phyloP scores from a whole-genome alignment of 2,888 invertebrate genomes.

The Tetragonisca angustula region DNA sequence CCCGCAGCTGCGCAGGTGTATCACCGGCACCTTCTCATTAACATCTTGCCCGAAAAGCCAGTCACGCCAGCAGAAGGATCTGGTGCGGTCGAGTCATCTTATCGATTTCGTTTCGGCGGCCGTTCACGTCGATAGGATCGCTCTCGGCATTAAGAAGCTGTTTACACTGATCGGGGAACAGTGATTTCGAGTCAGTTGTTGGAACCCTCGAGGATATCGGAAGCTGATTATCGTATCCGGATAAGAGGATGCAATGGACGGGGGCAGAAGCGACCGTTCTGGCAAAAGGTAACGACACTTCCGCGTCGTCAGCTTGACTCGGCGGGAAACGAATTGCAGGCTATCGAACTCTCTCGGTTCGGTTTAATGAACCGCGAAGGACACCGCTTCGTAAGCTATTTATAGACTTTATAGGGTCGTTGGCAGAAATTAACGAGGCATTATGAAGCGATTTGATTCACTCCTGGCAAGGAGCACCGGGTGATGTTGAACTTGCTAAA shows the following conservation, averaged over 20 bases:
- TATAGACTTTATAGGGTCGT: constrained; percentile 22
- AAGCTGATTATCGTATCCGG: constrained; percentile 46
- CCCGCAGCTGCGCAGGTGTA: constrained; percentile 80
- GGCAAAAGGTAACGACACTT: constrained; percentile 77
- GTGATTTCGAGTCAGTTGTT: background rate
- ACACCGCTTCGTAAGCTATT: constrained; percentile 28
- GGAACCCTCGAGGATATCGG: constrained; percentile 11
- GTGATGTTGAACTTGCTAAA: background rate
- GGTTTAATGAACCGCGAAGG: constrained; percentile 52
- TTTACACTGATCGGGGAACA: background rate
- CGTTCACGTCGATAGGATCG: background rate
- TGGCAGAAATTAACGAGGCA: background rate
- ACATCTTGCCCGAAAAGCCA: constrained; percentile 76
- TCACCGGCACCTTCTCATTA: constrained; percentile 76
- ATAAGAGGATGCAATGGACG: constrained; percentile 81
- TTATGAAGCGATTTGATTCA: background rate
- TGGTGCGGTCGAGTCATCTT: constrained; percentile 60
- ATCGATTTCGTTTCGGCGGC: constrained; percentile 27
- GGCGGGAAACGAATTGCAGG: constrained; percentile 47
- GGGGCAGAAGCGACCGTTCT: constrained; percentile 79
- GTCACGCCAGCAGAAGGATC: constrained; percentile 74
- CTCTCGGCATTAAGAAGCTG: constrained; percentile 7
- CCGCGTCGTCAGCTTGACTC: constrained; percentile 7
- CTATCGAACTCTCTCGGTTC: constrained; percentile 43
- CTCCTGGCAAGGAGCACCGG: background rate